A percentile compares a stretch with the other conserved stretches of the same genome.
These are phyloP conservation scores for Channa maculata DNA, from an alignment of 2,113 vertebrate species.

Conservation along the genomic window DNA sequence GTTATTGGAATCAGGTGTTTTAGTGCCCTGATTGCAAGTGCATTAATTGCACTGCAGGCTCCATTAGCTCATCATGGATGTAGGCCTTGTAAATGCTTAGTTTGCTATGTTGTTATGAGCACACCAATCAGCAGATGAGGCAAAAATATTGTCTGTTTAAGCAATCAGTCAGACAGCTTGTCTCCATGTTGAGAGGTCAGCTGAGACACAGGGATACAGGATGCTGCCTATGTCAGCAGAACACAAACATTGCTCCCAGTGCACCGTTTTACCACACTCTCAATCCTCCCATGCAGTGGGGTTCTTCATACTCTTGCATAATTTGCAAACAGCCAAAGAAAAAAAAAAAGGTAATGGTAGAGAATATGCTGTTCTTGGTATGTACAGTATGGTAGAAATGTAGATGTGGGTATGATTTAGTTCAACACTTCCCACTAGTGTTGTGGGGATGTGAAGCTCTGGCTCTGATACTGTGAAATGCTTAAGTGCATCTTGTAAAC, in stretches of 20 bases:
- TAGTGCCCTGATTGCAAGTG: not conserved
- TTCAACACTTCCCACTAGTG: too few species aligned
- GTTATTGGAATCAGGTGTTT: not conserved
- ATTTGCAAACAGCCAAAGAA: too few species aligned
- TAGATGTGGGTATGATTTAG: too few species aligned
- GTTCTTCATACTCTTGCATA: too few species aligned
- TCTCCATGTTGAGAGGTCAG: constrained; percentile 10
- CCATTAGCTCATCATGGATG: constrained; percentile 12
- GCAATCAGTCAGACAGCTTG: not conserved
- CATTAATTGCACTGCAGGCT: not conserved
- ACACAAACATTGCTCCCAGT: not conserved
- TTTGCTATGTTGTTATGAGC: not conserved
- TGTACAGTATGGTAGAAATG: too few species aligned
- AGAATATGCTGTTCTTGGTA: too few species aligned
- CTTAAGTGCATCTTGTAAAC: too few species aligned
- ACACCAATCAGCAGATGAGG: not conserved
- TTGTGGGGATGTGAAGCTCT: too few species aligned
- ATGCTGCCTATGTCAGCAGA: not conserved
- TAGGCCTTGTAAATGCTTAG: constrained; percentile 11
- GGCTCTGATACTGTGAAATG: too few species aligned
- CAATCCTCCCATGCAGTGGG: not conserved
- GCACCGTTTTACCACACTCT: too few species aligned
- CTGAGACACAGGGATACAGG: not conserved
- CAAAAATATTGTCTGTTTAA: too few species aligned
- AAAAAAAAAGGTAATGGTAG: too few species aligned